Conservation (phyloP, 2,888 invertebrate genomes). For the Macrostomum cliftonense region DNA sequence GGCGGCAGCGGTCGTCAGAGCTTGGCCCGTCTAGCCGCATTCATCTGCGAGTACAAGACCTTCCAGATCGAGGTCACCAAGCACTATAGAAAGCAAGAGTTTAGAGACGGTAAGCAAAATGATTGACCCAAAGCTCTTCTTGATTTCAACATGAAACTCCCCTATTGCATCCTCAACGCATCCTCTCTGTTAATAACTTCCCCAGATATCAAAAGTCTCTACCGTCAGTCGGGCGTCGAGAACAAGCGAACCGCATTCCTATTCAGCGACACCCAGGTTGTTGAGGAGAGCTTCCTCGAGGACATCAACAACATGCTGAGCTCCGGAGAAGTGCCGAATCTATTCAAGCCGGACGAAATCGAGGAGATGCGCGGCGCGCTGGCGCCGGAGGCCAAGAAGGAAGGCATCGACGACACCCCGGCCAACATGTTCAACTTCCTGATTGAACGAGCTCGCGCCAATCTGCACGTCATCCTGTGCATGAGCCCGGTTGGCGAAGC, state of each 20-base stretch:
- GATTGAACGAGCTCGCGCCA: constrained; percentile 54
- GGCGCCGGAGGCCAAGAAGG: constrained; percentile 28
- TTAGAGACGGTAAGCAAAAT: constrained; percentile 39
- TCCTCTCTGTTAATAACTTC: no score
- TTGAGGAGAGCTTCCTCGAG: constrained; percentile 63
- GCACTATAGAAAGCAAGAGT: constrained; percentile 53
- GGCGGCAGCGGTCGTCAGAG: constrained; percentile 69
- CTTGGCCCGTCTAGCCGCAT: constrained; percentile 54
- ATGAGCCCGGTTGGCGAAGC: constrained; percentile 72
- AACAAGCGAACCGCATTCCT: constrained; percentile 57
- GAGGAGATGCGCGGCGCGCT: constrained; percentile 50
- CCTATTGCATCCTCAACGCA: no score
- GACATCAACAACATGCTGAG: constrained; percentile 70
- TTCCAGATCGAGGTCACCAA: constrained; percentile 62
- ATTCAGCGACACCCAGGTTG: constrained; percentile 63
- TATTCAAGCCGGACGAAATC: constrained; percentile 70
- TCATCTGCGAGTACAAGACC: constrained; percentile 56
- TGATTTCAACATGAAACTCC: no score
- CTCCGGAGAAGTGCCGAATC: constrained; percentile 65
- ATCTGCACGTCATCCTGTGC: constrained; percentile 61
- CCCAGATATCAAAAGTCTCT: constrained; percentile 48
- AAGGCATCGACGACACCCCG: constrained; percentile 33
- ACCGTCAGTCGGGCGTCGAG: constrained; percentile 54
- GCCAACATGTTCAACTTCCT: constrained; percentile 55
- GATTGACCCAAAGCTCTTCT: no score